Conservation (phyloP, 2,113 vertebrate genomes). For the Xyrauchen texanus region DNA sequence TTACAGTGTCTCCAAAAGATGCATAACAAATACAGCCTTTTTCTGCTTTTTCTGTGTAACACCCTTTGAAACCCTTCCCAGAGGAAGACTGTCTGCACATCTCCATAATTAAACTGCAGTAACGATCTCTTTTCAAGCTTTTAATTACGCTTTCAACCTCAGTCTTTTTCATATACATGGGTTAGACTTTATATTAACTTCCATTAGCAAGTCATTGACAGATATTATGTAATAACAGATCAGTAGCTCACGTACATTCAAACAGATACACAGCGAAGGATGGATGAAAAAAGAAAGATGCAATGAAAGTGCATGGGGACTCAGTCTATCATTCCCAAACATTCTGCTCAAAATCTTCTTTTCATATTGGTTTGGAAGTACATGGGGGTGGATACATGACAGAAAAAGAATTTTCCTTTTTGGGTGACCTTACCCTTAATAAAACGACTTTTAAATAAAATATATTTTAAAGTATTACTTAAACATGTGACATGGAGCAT, state of each 20-base stretch:
- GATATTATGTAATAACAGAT: neutral
- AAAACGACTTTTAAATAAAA: too few species aligned
- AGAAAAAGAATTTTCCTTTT: too few species aligned
- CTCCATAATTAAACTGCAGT: conserved; percentile 8
- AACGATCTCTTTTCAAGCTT: conserved; percentile 17
- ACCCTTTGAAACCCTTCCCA: neutral
- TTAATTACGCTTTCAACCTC: conserved; percentile 30
- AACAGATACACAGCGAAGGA: neutral
- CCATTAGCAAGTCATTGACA: neutral
- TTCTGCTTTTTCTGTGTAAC: neutral
- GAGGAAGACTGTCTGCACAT: conserved; percentile 13
- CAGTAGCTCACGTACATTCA: neutral
- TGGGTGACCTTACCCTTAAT: too few species aligned
- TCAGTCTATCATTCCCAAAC: too few species aligned
- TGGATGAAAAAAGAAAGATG: too few species aligned
- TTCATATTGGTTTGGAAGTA: too few species aligned
- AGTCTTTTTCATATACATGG: conserved; percentile 9
- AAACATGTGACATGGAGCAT: too few species aligned
- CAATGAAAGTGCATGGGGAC: too few species aligned
- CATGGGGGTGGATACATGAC: too few species aligned
- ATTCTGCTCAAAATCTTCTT: too few species aligned
- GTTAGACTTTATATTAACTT: neutral
- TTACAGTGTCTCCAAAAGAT: neutral
- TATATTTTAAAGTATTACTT: too few species aligned
- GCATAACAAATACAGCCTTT: conserved; percentile 9